Percentiles rank a stretch among this genome's conserved stretches.
phyloP scores from a whole-genome alignment of 2,113 vertebrate species.

The Marmota monax region DNA sequence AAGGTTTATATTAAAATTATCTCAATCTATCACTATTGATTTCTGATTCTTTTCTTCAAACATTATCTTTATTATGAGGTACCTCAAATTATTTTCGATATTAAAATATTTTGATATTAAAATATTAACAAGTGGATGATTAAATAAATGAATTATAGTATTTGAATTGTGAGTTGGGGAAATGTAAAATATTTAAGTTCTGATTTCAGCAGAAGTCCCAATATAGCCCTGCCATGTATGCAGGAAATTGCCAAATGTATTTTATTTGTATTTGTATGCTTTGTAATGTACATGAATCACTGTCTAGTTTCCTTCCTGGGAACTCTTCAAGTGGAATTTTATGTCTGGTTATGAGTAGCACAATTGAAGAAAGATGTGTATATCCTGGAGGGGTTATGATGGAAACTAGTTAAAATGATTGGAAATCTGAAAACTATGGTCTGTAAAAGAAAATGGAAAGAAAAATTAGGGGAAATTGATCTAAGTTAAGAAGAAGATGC shows the following conservation, averaged over 20 bases:
- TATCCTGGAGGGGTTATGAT: slow-evolving; percentile 56
- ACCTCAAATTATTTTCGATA: slow-evolving; percentile 23
- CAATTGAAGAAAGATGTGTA: slow-evolving; percentile 64
- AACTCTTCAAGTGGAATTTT: slow-evolving; percentile 65
- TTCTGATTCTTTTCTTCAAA: not conserved
- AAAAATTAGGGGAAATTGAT: slow-evolving; percentile 49
- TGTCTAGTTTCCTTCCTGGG: slow-evolving; percentile 3
- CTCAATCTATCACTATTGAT: not conserved
- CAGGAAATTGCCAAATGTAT: not conserved
- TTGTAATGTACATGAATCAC: not conserved
- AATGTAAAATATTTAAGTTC: not conserved
- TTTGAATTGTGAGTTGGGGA: not conserved
- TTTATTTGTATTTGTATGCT: slow-evolving; percentile 53
- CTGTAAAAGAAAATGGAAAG: slow-evolving; percentile 52
- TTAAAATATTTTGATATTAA: not conserved
- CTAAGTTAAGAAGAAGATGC: slow-evolving; percentile 29
- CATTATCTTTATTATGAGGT: not conserved
- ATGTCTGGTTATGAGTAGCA: slow-evolving; percentile 55
- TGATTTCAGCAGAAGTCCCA: not conserved
- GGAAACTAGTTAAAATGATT: slow-evolving; percentile 68
- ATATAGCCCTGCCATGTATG: not conserved
- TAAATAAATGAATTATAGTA: not conserved
- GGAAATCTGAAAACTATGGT: slow-evolving; percentile 66
- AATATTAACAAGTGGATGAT: not conserved
- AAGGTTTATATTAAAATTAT: slow-evolving; percentile 22